A percentile compares a stretch with the other conserved stretches of the same genome.
Evolutionary conservation across 2,888 invertebrate genomes (phyloP).

Genomic region (Cynaeus angustus): DNA sequence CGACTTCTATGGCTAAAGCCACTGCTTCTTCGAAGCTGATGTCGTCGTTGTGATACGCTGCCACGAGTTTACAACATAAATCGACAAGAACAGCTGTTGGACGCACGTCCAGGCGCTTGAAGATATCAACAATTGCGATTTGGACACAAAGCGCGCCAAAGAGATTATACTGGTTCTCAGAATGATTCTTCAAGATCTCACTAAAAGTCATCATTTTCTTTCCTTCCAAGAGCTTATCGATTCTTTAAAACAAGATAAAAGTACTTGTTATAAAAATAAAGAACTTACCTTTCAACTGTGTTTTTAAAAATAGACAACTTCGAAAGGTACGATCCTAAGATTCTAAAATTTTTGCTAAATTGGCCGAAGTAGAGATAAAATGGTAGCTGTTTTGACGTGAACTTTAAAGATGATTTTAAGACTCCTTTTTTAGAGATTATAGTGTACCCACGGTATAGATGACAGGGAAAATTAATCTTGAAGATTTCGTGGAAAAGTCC

Average conservation of each 20-base stretch:
- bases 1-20: no score
- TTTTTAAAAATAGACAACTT: neutral
- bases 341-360: neutral
- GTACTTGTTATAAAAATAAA: neutral
- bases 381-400: neutral
- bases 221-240: conserved; percentile 1
- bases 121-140: conserved; percentile 7
- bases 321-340: conserved; percentile 6
- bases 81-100: neutral
- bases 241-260: neutral
- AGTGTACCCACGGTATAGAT: conserved; percentile 32
- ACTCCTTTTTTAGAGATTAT: conserved; percentile 2
- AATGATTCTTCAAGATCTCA: neutral
- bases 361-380: conserved; percentile 8
- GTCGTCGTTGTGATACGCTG: neutral
- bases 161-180: neutral
- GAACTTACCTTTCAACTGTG: conserved; percentile 2
- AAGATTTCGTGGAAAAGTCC: conserved; percentile 39
- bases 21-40: neutral
- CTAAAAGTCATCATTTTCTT: neutral
- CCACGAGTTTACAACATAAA: neutral
- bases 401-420: neutral
- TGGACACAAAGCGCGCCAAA: conserved; percentile 11
- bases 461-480: conserved; percentile 13
- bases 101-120: neutral